These are phyloP conservation scores for Troides helena DNA, from an alignment of 2,888 invertebrate species.

Conservation along the genomic window DNA sequence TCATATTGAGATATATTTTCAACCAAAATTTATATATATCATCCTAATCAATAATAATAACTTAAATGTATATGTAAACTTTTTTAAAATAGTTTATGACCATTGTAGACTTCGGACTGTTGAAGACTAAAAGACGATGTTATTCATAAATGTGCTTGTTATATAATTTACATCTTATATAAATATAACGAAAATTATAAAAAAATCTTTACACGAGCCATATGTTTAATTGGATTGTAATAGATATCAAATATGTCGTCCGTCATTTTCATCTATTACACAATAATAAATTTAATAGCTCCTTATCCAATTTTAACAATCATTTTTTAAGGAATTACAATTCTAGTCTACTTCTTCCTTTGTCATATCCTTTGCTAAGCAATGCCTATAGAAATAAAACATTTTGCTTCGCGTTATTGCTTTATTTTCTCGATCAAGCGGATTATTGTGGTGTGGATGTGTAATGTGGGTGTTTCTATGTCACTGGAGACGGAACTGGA, in stretches of 20 bases:
- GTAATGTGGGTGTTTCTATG: constrained; percentile 1
- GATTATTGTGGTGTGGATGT: constrained; percentile 16
- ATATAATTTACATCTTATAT: too few species aligned
- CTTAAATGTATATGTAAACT: background rate
- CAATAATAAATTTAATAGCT: too few species aligned
- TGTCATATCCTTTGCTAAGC: background rate
- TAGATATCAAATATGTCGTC: too few species aligned
- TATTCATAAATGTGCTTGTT: background rate
- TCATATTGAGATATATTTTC: constrained; percentile 1
- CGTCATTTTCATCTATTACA: too few species aligned
- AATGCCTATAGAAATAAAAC: background rate
- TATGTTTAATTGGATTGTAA: too few species aligned
- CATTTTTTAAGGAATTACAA: too few species aligned
- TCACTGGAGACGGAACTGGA: constrained; percentile 1
- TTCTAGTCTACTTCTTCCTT: background rate
- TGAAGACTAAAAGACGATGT: background rate
- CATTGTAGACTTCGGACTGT: background rate
- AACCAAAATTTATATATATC: background rate
- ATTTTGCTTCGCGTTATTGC: background rate
- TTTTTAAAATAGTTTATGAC: background rate
- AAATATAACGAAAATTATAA: too few species aligned
- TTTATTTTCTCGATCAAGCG: constrained; percentile 4
- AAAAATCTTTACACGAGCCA: too few species aligned
- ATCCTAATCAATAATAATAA: background rate
- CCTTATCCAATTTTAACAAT: too few species aligned